Evolutionary conservation across 64 coral and sea anemone species (phyloP), one percentile per base, ranked within the genome.

Genomic region (Montipora foliosa): DNA sequence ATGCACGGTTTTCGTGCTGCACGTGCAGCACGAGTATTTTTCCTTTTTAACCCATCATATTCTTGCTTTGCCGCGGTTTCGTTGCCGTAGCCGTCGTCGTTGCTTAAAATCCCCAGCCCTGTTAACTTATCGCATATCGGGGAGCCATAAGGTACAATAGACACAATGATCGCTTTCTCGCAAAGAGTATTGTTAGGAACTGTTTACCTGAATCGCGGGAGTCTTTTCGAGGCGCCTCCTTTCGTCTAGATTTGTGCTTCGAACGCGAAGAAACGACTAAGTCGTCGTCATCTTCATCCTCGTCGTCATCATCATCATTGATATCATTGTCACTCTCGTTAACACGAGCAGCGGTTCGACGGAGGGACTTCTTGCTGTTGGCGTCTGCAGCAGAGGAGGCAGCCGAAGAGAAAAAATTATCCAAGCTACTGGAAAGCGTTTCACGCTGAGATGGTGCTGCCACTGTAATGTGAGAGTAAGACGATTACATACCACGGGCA

Each of bases 361-460:
- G 82, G 44, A 59, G 82, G 44, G 82, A 72, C 82, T 86, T 86
- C 15, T 86, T 86, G 46, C 66, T n/a, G 19, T 19, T 86, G 46
- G 82, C 67, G n/a, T 48, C 45, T 86, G 48, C 50, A 11, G 58
- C 64, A 9, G 58, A 67, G 15, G 59, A 16, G 12, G 22, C 58
- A 67, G 82, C 49, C 37, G 82, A 86, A 17, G 82, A 86, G 82
- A 86, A 86, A 72, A 86, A 86, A 64, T 70, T 86, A 59, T 86
- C 82, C 64, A 86, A n/a, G 66, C 82, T 72, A 45, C 6, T 72
- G 9, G n/a, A 45, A 24, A 86, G 17, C 10, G 82, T 70, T 50
- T 50, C 82, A 86, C 82, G 82, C 46, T 71, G 17, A 51, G 62
- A 19, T 6, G 82, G 47, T 17, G 60, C 45, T 86, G 64, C 17